Evolutionary conservation across 1,140 invertebrate species (phyloP), one percentile per base, ranked within the genome.

Genomic region (Leucophenga varia): DNA sequence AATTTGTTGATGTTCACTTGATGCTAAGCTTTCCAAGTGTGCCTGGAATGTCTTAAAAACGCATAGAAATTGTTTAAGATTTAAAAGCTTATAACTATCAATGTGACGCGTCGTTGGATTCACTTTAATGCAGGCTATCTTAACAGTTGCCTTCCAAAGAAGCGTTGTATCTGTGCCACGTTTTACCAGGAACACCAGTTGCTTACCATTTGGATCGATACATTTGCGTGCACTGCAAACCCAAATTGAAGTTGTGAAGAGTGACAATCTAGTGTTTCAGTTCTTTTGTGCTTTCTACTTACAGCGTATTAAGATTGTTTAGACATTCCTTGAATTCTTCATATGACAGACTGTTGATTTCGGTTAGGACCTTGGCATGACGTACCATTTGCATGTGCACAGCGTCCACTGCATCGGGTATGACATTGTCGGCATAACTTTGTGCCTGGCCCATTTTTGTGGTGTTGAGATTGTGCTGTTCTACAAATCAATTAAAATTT

Each of bases 121-220:
- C 16, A 81, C 77, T 78, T 85, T 86, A 12, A 83, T 76, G 72
- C 85, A 87, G 41, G 80, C 81, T 52, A 88, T 83, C 59, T 80
- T 78, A 2, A 87, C 80, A 3, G 82, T 86, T 3, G 79, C 82
- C 68, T 86, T 87, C 86, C 86, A 88, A 17, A 87, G 75, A 2
- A 86, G 57, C 10, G 80, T 80, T 7, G 78, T 72, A 72, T 87
- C 85, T 13, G 82, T 81, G 3, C 83, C 84, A 54, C 79, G 79
- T 13, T 85, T 83, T 0, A 87, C 78, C 38, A 78, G 78, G 76
- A 87, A 87, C 16, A 84, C 60, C n/a, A 87, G 61, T 47, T 82
- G 80, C 55, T 84, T 84, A 3, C 82, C 83, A 65, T 80, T 77
- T 4, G 69, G 64, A 60, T 85, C 82, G 51, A 80, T 72, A 55